Evolutionary conservation across 2,113 vertebrate species (phyloP).

Genomic region (Tragelaphus buxtoni): DNA sequence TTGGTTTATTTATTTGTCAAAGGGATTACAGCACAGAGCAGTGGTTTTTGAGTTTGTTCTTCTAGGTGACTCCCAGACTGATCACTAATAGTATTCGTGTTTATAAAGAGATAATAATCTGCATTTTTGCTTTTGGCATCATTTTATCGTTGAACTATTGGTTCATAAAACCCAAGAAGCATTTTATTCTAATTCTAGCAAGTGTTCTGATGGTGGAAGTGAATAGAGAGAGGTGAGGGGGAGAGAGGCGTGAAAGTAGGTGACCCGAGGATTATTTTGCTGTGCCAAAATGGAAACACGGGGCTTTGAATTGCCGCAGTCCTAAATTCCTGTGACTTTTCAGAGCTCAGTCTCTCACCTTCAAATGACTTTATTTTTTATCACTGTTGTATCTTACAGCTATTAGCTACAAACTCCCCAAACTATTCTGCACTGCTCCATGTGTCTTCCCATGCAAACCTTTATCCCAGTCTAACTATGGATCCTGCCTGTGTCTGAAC

Average conservation of each 20-base stretch:
- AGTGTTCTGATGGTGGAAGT: not conserved
- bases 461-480: not conserved
- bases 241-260: not conserved
- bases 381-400: not conserved
- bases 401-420: not conserved
- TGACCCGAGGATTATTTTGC: not conserved
- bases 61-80: not conserved
- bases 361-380: not conserved
- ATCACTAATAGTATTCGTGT: not conserved
- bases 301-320: not conserved
- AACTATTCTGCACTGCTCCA: not conserved
- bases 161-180: not conserved
- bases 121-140: not conserved
- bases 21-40: not conserved
- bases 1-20: constrained; percentile 35
- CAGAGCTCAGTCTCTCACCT: not conserved
- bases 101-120: not conserved
- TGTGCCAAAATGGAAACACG: not conserved
- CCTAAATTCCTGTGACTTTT: not conserved
- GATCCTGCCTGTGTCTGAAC: not conserved
- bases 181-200: not conserved
- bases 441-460: not conserved
- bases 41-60: constrained; percentile 24
- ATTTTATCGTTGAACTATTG: not conserved
- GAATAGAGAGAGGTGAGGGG: not conserved